Evolutionary conservation across 2,888 invertebrate species (phyloP), one percentile per base, ranked within the genome.

Genomic region (Keiferia lycopersicella): DNA sequence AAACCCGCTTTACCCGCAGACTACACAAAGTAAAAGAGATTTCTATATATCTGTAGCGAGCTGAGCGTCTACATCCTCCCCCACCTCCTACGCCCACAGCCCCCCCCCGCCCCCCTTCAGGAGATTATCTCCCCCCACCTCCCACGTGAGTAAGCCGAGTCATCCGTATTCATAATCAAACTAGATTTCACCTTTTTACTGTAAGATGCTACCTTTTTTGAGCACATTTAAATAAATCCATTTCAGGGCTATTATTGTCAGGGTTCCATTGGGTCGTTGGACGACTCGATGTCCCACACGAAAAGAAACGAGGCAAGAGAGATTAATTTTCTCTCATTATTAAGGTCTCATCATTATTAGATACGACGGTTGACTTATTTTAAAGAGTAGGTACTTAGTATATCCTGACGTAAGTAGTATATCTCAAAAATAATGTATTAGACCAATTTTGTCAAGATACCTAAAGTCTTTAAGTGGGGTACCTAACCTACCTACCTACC

Each of bases 41-140:
- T 45, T 51, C 51, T 20, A 2, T 51, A 12, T 51, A 51, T 51
- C 51, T 51, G 51, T 20, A 20, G 34, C 34, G 34, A 34, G 18
- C 51, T 51, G 20, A 51, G 22, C 51, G 20, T 39, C 51, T 12
- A 12, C 20, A 6, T 26, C 30, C 60, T 48, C 51, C 51, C 11
- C 22, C 18, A 11, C 51, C 11, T 6, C 18, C 20, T 3, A 16
- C 45, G 0, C 18, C 30, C 30, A 8, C 26, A 1, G 6, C 14
- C 30, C 16, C 64, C 64, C 61, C 62, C 48, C 67, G 39, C 14
- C 30, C 16, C 64, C 64, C 61, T 61, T 39, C 67, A 34, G 61
- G 26, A 66, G 71, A 71, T 71, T 66, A 69, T 67, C 71, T 18
- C 12, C 22, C 22, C 51, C 50, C 10, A n/a, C 20, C 51, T 59